These are phyloP conservation scores for Nymphalis polychloros DNA, from an alignment of 2,888 invertebrate genomes.

Conservation along the genomic window DNA sequence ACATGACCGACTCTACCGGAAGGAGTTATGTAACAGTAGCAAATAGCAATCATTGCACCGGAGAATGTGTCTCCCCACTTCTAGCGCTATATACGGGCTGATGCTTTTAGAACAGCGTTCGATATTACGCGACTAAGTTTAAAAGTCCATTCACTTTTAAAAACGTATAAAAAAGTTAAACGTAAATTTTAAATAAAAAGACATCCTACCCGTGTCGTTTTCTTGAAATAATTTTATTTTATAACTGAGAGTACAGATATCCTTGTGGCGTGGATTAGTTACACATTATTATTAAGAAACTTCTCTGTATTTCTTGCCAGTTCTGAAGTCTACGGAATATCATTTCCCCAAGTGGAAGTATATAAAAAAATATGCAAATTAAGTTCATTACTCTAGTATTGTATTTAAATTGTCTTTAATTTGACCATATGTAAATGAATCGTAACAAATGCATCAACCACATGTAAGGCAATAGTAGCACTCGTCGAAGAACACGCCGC, in stretches of 20 bases:
- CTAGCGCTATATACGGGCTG: conserved; percentile 54
- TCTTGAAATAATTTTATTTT: no score
- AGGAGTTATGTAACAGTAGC: conserved; percentile 50
- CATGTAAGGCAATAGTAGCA: conserved; percentile 46
- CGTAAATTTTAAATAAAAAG: neutral
- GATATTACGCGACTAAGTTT: conserved; percentile 51
- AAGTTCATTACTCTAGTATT: no score
- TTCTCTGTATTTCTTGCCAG: no score
- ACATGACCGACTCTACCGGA: conserved; percentile 23
- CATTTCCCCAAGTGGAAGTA: no score
- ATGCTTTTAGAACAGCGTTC: conserved; percentile 40
- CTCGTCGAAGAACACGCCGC: conserved; percentile 39
- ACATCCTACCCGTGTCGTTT: no score
- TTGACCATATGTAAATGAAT: no score
- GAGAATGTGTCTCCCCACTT: conserved; percentile 37
- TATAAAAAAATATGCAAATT: no score
- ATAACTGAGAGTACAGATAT: no score
- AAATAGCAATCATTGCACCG: conserved; percentile 24
- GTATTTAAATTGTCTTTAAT: no score
- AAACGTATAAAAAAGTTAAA: neutral
- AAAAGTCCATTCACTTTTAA: conserved; percentile 27
- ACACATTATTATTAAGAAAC: no score
- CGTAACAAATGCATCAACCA: conserved; percentile 48
- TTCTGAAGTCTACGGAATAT: no score
- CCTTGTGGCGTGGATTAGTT: no score